These are phyloP conservation scores for Ivindomyrus marchei DNA, from an alignment of 2,113 vertebrate species.

Conservation along the genomic window DNA sequence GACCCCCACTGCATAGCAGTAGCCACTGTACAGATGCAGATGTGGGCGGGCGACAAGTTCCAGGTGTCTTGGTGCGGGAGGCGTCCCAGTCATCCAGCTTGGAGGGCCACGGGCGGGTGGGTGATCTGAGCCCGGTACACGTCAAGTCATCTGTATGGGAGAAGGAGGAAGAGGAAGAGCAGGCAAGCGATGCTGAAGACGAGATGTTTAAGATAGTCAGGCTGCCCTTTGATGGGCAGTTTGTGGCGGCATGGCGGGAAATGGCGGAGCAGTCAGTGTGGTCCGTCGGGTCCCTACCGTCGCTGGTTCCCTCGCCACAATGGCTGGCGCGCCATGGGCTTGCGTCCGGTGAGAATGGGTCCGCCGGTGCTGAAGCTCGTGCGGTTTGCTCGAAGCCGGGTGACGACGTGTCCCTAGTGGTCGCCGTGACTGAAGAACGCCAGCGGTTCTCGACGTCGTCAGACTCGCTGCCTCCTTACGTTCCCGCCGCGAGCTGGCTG, in stretches of 20 bases:
- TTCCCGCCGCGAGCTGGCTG: slow-evolving; percentile 26
- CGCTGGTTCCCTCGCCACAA: slow-evolving; percentile 38
- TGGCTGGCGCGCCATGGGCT: slow-evolving; percentile 34
- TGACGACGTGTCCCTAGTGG: neutral
- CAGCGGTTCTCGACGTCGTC: slow-evolving; percentile 16
- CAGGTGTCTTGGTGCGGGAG: neutral
- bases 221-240: slow-evolving; percentile 1
- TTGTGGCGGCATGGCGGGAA: neutral
- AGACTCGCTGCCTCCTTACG: neutral
- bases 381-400: neutral
- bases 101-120: no score
- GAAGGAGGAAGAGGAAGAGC: neutral
- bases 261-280: slow-evolving; percentile 43
- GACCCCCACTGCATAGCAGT: neutral
- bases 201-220: neutral
- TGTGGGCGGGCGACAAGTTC: neutral
- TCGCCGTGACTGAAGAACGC: neutral
- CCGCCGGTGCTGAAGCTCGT: neutral
- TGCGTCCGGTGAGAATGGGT: slow-evolving; percentile 7
- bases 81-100: neutral
- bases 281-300: slow-evolving; percentile 49
- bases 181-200: neutral
- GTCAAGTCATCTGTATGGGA: neutral
- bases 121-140: neutral
- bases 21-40: neutral